Evolutionary conservation across 2,797 vertebrate species (phyloP).

Genomic region (Tragelaphus oryx): DNA sequence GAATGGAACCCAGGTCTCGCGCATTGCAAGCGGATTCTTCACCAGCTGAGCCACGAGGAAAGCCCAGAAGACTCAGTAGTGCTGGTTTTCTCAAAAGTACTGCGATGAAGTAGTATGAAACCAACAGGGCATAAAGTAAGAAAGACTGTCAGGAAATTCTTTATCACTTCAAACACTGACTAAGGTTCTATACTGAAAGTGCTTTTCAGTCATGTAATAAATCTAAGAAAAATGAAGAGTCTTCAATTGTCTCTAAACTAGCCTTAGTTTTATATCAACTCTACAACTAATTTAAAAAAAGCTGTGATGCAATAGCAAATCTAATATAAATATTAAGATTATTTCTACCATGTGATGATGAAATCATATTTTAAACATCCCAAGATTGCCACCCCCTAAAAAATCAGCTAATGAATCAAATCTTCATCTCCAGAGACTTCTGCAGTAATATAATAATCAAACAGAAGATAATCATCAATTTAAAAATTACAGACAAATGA

Average conservation of each 20-base stretch:
- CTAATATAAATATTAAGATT: background rate
- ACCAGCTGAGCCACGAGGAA: background rate
- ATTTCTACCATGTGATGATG: background rate
- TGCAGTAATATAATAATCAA: background rate
- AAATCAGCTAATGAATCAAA: background rate
- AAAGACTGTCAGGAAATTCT: background rate
- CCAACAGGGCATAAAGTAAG: background rate
- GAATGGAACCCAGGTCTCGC: background rate
- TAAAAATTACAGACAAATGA: background rate
- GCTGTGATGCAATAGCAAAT: background rate
- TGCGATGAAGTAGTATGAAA: background rate
- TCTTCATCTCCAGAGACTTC: slow-evolving; percentile 19
- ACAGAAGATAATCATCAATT: background rate
- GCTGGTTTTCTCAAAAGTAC: background rate
- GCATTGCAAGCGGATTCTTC: background rate
- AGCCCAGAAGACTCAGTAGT: background rate
- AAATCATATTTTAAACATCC: background rate
- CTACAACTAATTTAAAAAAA: background rate
- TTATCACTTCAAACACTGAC: background rate
- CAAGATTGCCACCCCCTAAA: background rate
- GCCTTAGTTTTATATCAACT: background rate
- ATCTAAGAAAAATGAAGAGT: background rate
- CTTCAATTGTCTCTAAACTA: background rate
- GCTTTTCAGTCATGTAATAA: background rate
- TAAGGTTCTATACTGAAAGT: background rate